A percentile compares a stretch with the other conserved stretches of the same genome.
Evolutionary conservation across 2,888 invertebrate genomes (phyloP).

Genomic region (Pasiphila rectangulata): DNA sequence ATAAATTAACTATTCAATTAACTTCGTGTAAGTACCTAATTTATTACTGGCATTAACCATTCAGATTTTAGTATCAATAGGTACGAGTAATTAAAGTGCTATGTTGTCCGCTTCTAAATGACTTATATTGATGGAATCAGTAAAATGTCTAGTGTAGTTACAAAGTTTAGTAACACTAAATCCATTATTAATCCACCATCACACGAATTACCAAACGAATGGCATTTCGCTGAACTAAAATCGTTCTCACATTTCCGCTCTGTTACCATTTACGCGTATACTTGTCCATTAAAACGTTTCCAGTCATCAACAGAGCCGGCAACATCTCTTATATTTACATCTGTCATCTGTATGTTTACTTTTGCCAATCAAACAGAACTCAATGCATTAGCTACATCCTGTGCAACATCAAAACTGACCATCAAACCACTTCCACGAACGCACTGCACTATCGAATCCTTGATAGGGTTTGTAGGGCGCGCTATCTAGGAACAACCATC

Average conservation of each 20-base stretch:
- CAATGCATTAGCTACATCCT: constrained; percentile 62
- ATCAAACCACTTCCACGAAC: constrained; percentile 57
- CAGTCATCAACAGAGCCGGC: constrained; percentile 49
- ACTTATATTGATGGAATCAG: no score
- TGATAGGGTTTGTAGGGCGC: constrained; percentile 59
- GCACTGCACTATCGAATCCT: constrained; percentile 57
- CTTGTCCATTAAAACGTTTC: constrained; percentile 60
- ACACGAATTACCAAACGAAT: constrained; percentile 22
- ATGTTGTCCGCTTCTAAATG: no score
- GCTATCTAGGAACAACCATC: constrained; percentile 75
- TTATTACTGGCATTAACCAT: constrained; percentile 1
- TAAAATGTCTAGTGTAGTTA: no score
- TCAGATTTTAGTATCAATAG: neutral
- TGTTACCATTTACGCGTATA: constrained; percentile 51
- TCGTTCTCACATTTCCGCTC: constrained; percentile 65
- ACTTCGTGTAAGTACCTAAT: neutral
- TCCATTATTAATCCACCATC: constrained; percentile 1
- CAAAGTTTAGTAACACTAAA: neutral
- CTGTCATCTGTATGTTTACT: constrained; percentile 68
- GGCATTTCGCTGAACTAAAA: constrained; percentile 51
- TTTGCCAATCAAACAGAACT: constrained; percentile 70
- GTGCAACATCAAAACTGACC: constrained; percentile 58
- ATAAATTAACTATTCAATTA: neutral
- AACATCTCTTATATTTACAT: constrained; percentile 58
- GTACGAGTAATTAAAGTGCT: no score